Conservation (phyloP, 1,140 invertebrate species). For the Drosophila neocordata region DNA sequence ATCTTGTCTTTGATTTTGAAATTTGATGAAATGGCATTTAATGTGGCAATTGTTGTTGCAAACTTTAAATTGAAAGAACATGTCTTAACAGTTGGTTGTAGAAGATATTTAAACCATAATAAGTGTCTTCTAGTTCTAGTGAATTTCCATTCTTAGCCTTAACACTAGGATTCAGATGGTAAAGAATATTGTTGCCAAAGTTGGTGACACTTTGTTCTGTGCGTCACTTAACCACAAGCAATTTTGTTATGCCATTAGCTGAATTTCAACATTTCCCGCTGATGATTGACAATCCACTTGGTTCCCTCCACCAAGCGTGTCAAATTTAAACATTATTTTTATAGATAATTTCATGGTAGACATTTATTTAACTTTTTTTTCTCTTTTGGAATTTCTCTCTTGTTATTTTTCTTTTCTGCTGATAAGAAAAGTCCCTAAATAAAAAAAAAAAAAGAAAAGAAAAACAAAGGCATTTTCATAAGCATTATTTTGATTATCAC, state of each 20-base stretch:
- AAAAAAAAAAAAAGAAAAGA: slow-evolving; percentile 60
- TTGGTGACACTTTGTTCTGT: too few species aligned
- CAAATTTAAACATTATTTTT: slow-evolving; percentile 76
- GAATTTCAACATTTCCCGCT: slow-evolving; percentile 24
- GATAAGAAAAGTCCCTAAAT: slow-evolving; percentile 55
- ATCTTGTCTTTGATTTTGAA: background rate
- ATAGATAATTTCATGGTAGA: slow-evolving; percentile 51
- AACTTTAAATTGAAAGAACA: background rate
- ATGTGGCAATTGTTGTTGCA: background rate
- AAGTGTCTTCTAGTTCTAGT: too few species aligned
- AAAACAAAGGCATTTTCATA: slow-evolving; percentile 79
- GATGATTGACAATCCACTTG: slow-evolving; percentile 57
- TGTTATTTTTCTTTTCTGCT: slow-evolving; percentile 3
- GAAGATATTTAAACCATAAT: too few species aligned
- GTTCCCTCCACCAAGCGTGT: slow-evolving; percentile 15
- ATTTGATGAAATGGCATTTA: background rate
- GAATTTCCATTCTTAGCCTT: too few species aligned
- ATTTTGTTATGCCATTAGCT: too few species aligned
- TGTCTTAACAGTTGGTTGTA: too few species aligned
- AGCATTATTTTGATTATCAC: slow-evolving; percentile 82
- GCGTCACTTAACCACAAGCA: too few species aligned
- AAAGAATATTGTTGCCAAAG: too few species aligned
- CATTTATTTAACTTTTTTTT: slow-evolving; percentile 7
- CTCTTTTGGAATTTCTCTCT: background rate
- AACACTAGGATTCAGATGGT: too few species aligned